These are phyloP conservation scores for Thysanoteuthis rhombus DNA, from an alignment of 2,888 invertebrate genomes.

Conservation along the genomic window DNA sequence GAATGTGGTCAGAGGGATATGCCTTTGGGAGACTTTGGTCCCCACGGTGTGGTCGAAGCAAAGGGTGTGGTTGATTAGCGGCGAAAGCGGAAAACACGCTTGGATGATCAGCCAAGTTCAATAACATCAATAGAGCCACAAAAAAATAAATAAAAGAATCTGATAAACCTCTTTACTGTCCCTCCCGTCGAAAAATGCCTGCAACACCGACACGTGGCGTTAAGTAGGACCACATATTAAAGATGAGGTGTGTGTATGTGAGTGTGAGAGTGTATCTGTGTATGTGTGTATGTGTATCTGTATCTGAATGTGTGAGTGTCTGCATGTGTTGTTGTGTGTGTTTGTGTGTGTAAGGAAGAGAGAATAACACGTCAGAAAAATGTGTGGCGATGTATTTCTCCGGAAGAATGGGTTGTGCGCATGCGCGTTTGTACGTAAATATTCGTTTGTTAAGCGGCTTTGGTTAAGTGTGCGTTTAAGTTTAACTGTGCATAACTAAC, in stretches of 20 bases:
- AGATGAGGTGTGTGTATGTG: not conserved
- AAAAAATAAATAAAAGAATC: not conserved
- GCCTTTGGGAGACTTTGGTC: not conserved
- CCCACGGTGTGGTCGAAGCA: not conserved
- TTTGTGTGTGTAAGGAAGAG: not conserved
- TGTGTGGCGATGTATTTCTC: not conserved
- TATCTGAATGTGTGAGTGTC: not conserved
- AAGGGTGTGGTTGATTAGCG: not conserved
- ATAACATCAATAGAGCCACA: not conserved
- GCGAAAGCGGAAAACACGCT: not conserved
- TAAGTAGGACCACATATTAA: conserved; percentile 12
- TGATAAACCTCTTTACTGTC: not conserved
- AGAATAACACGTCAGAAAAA: not conserved
- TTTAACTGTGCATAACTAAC: not conserved
- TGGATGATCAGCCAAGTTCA: not conserved
- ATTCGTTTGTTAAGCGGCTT: not conserved
- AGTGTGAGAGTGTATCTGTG: no score
- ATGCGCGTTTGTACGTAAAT: not conserved
- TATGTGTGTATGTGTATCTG: not conserved
- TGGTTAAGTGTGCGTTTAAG: not conserved
- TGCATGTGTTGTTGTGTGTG: not conserved
- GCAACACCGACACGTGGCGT: not conserved
- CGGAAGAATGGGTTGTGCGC: not conserved
- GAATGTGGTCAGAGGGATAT: not conserved
- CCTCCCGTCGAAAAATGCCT: not conserved